Percentiles rank a stretch among this genome's conserved stretches.
These are phyloP conservation scores for Acronicta psi DNA, from an alignment of 2,888 invertebrate species.

Conservation along the genomic window DNA sequence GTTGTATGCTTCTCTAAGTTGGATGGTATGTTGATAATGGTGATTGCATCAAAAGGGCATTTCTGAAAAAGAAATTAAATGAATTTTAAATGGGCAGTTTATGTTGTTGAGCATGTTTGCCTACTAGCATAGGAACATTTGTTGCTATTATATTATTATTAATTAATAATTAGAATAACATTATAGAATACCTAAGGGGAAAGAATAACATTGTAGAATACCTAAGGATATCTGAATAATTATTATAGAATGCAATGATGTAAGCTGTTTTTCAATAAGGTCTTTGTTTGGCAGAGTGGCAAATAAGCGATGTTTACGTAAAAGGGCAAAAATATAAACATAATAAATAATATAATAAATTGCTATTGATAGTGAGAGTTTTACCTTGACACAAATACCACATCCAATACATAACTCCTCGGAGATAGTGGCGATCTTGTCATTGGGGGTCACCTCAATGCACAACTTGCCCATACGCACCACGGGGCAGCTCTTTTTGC, in stretches of 20 bases:
- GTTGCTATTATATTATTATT: too few species aligned
- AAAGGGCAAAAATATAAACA: constrained; percentile 19
- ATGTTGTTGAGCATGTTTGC: too few species aligned
- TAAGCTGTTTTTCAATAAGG: background rate
- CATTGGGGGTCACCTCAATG: constrained; percentile 98
- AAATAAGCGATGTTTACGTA: constrained; percentile 10
- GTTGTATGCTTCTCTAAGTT: constrained; percentile 99
- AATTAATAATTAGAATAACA: too few species aligned
- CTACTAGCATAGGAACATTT: too few species aligned
- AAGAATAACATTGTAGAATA: too few species aligned
- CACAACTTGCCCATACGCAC: constrained; percentile 99
- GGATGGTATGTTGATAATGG: constrained; percentile 99
- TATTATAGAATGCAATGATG: background rate
- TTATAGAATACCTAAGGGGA: too few species aligned
- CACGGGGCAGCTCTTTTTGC: constrained; percentile 99
- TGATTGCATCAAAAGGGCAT: constrained; percentile 99
- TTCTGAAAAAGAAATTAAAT: constrained; percentile 91
- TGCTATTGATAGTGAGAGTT: constrained; percentile 23
- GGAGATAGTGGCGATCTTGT: constrained; percentile 98
- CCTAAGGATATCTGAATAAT: too few species aligned
- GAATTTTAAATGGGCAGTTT: too few species aligned
- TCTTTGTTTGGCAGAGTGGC: too few species aligned
- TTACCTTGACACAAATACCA: constrained; percentile 99
- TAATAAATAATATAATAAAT: too few species aligned
- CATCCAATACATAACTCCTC: constrained; percentile 99